Conservation (phyloP, 2,797 vertebrate genomes). For the Aselliscus stoliczkanus region DNA sequence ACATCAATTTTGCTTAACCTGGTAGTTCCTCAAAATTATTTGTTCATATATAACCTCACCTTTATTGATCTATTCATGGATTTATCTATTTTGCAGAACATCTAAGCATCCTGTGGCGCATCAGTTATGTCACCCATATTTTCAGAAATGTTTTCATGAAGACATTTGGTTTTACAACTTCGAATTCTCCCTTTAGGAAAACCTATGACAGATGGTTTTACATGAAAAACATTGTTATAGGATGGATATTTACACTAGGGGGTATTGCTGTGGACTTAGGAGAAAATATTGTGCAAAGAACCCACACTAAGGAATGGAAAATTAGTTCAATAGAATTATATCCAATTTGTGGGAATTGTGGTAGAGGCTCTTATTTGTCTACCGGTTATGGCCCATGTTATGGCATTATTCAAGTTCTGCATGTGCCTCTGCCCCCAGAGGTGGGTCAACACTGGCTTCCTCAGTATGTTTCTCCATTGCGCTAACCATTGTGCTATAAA, state of each 20-base stretch:
- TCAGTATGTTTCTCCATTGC: not conserved
- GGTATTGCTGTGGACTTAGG: not conserved
- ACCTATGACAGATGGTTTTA: not conserved
- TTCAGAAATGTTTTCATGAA: constrained; percentile 5
- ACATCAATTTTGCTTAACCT: not conserved
- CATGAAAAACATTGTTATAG: not conserved
- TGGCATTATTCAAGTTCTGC: not conserved
- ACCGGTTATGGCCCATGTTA: not conserved
- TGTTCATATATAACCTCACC: not conserved
- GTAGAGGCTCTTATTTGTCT: not conserved
- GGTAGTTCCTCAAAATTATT: not conserved
- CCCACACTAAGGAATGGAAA: not conserved
- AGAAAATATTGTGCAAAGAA: not conserved
- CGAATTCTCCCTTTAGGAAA: not conserved
- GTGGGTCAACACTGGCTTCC: not conserved
- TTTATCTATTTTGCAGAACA: not conserved
- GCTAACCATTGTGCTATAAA: not conserved
- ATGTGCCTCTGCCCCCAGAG: not conserved
- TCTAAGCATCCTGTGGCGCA: not conserved
- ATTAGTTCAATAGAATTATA: not conserved
- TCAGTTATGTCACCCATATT: not conserved
- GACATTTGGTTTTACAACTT: not conserved
- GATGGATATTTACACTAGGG: not conserved
- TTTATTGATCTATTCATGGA: not conserved
- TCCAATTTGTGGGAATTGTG: not conserved